Evolutionary conservation across 2,888 invertebrate genomes (phyloP).

Genomic region (Halocaridina rubra): DNA sequence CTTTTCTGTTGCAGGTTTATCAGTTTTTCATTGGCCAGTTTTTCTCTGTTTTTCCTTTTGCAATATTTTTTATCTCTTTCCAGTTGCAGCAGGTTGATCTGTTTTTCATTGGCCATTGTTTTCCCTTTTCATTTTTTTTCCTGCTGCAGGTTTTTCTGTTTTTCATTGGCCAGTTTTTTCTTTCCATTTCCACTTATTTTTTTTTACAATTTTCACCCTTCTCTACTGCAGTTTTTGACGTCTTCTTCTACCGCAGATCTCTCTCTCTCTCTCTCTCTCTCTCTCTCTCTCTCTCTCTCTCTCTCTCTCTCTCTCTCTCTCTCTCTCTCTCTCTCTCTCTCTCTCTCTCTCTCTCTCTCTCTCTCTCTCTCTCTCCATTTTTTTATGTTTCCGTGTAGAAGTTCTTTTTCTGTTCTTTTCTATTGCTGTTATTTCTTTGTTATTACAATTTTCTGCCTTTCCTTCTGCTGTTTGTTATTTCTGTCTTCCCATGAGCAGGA

Average conservation of each 20-base stretch:
- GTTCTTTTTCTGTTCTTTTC: neutral
- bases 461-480: neutral
- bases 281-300: neutral
- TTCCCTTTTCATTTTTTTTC: neutral
- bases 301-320: constrained; percentile 3
- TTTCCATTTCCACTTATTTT: neutral
- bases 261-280: neutral
- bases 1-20: neutral
- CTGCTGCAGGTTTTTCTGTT: no score
- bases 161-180: neutral
- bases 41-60: neutral
- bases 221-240: neutral
- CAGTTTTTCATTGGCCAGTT: no score
- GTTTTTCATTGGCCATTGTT: no score
- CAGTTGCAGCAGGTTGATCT: no score
- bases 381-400: neutral
- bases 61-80: no score
- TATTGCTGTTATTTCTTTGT: neutral
- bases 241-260: neutral
- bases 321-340: neutral
- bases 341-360: neutral
- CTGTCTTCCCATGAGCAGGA: neutral
- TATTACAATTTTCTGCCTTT: neutral
- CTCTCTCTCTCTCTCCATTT: neutral
- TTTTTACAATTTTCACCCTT: neutral